Conservation (phyloP, 1,140 invertebrate genomes). For the Drosophila melanogaster region Release_6_plus_ISO1_MT NT_033777.3:10976501-10977000, state of each 20-base stretch:
- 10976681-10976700: not conserved
- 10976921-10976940: slow-evolving; percentile 66
- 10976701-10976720: not conserved
- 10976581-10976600: slow-evolving; percentile 35
- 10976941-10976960: slow-evolving; percentile 79
- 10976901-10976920: slow-evolving; percentile 24
- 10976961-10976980: slow-evolving; percentile 81
- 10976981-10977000: slow-evolving; percentile 83
- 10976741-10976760: not conserved
- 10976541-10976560: slow-evolving; percentile 5
- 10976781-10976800: slow-evolving; percentile 42
- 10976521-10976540: slow-evolving; percentile 37
- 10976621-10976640: not conserved
- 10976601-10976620: slow-evolving; percentile 19
- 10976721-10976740: not conserved
- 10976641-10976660: not conserved
- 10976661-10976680: not conserved
- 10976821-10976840: slow-evolving; percentile 53
- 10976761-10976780: slow-evolving; percentile 17
- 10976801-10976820: slow-evolving; percentile 23
- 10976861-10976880: slow-evolving; percentile 20
- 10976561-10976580: slow-evolving; percentile 18
- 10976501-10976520: slow-evolving; percentile 56
- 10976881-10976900: slow-evolving; percentile 27
- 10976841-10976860: slow-evolving; percentile 39